Conservation (phyloP, 2,797 vertebrate genomes). For the Sciurus vulgaris region DNA sequence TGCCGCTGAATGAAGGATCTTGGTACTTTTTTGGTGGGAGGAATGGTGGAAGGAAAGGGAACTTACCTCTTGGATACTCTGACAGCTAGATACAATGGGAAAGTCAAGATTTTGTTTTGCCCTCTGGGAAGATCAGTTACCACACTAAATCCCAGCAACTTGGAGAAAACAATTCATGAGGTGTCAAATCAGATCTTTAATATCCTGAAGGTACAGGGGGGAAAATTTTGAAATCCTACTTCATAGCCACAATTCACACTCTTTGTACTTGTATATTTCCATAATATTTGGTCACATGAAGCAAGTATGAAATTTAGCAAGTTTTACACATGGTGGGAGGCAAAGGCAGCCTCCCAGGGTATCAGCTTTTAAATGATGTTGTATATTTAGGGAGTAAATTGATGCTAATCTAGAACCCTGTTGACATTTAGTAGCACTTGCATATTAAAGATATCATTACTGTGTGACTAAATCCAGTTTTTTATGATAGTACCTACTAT, state of each 20-base stretch:
- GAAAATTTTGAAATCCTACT: constrained; percentile 47
- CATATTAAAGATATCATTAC: neutral
- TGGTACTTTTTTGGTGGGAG: neutral
- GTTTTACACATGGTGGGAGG: neutral
- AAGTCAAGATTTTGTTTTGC: neutral
- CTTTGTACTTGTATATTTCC: neutral
- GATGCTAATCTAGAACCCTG: neutral
- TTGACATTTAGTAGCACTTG: neutral
- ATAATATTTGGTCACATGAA: constrained; percentile 23
- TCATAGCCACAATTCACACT: constrained; percentile 3
- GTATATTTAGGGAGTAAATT: neutral
- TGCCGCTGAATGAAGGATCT: neutral
- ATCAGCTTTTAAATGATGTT: neutral
- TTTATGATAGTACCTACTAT: neutral
- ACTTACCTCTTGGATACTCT: neutral
- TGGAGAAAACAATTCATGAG: constrained; percentile 31
- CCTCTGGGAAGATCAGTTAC: constrained; percentile 2
- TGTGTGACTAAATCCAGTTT: neutral
- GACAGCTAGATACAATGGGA: neutral
- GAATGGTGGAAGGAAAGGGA: neutral
- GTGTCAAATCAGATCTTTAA: constrained; percentile 45
- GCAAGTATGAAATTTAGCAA: neutral
- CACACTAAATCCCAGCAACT: neutral
- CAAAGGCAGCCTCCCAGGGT: neutral
- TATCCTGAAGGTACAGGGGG: constrained; percentile 35